A percentile compares a stretch with the other conserved stretches of the same genome.
Evolutionary conservation across 2,797 vertebrate species (phyloP).

Genomic region (Diplodus puntazzo): DNA sequence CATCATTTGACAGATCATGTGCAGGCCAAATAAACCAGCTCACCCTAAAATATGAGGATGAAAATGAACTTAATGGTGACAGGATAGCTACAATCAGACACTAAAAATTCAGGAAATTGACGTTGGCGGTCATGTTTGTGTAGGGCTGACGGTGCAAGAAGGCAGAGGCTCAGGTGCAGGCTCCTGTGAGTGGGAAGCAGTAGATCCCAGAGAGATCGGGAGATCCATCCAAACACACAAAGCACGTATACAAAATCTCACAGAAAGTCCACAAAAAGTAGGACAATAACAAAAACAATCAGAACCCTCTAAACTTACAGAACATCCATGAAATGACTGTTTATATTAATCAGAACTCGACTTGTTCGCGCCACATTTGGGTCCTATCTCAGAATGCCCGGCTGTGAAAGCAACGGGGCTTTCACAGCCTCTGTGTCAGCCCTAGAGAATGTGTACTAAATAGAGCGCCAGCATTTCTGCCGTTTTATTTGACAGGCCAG

Average conservation of each 20-base stretch:
- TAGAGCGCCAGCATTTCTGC: constrained; percentile 37
- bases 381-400: constrained; percentile 3
- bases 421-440: constrained; percentile 44
- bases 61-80: constrained; percentile 39
- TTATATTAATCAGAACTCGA: too few relatives aligned
- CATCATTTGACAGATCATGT: constrained; percentile 36
- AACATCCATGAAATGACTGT: too few relatives aligned
- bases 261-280: too few relatives aligned
- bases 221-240: too few relatives aligned
- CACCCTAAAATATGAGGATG: constrained; percentile 44
- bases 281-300: too few relatives aligned
- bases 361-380: not conserved
- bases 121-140: constrained; percentile 46
- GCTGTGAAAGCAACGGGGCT: constrained; percentile 21
- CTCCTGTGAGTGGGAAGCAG: too few relatives aligned
- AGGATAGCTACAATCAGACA: constrained; percentile 53
- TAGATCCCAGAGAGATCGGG: too few relatives aligned
- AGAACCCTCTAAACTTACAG: too few relatives aligned
- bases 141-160: too few relatives aligned
- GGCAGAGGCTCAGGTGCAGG: too few relatives aligned
- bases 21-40: constrained; percentile 48
- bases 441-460: constrained; percentile 54
- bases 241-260: too few relatives aligned
- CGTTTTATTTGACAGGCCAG: constrained; percentile 59
- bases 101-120: constrained; percentile 26